phyloP scores from a whole-genome alignment of 2,888 invertebrate genomes.

The Xanthia togata region DNA sequence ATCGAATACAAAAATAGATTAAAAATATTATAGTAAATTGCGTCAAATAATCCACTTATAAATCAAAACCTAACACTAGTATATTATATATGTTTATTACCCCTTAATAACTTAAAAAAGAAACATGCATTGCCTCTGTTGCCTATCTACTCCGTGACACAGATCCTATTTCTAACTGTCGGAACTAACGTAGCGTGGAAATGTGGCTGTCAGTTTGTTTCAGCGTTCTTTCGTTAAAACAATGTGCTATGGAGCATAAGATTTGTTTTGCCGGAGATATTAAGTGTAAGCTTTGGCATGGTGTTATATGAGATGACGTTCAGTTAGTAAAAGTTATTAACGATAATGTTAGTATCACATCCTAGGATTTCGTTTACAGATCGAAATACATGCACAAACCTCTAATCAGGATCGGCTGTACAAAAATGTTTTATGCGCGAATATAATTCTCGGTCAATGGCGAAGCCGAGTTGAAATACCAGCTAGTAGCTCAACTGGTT shows the following conservation, averaged over 20 bases:
- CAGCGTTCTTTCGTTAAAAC: conserved; percentile 47
- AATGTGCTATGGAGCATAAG: conserved; percentile 55
- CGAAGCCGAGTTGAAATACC: neutral
- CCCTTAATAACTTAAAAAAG: no score
- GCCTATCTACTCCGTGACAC: neutral
- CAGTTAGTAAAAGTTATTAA: neutral
- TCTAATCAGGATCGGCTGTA: no score
- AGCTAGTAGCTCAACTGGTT: neutral
- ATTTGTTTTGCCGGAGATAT: conserved; percentile 48
- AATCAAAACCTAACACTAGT: no score
- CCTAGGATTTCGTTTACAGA: neutral
- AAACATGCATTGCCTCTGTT: neutral
- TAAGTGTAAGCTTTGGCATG: conserved; percentile 20
- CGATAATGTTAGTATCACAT: neutral
- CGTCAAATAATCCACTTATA: no score
- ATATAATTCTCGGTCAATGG: neutral
- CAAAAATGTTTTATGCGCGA: no score
- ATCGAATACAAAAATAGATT: no score
- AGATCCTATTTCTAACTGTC: conserved; percentile 52
- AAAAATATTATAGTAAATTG: no score
- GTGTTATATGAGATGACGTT: neutral
- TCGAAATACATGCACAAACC: neutral
- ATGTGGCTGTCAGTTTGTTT: conserved; percentile 57
- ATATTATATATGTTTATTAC: no score
- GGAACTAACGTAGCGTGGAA: conserved; percentile 57